phyloP scores from a whole-genome alignment of 2,888 invertebrate species.

The Cotesia congregata region DNA sequence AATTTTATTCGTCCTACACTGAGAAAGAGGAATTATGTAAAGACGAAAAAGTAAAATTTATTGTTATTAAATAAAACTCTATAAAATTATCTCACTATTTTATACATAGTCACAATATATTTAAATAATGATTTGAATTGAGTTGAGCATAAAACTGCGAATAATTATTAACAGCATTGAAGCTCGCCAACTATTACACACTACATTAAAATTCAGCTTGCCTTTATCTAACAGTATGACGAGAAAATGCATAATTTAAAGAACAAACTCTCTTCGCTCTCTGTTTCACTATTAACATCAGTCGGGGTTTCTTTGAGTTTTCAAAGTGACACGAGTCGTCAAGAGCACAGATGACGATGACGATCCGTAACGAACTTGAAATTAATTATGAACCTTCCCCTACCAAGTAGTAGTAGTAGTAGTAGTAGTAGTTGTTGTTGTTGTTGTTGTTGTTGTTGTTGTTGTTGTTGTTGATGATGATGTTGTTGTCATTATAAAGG shows the following conservation, averaged over 20 bases:
- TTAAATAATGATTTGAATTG: no score
- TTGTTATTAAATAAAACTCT: neutral
- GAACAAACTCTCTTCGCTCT: slow-evolving; percentile 41
- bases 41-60: neutral
- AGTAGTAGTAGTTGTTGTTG: slow-evolving; percentile 5
- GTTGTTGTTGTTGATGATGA: slow-evolving; percentile 4
- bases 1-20: neutral
- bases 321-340: slow-evolving; percentile 12
- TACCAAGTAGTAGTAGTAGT: neutral
- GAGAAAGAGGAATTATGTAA: neutral
- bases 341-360: slow-evolving; percentile 41
- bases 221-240: slow-evolving; percentile 66
- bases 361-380: slow-evolving; percentile 55
- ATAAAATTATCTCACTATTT: no score
- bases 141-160: slow-evolving; percentile 54
- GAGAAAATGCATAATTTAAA: slow-evolving; percentile 69
- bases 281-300: neutral
- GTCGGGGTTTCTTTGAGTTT: neutral
- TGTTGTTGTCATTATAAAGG: neutral
- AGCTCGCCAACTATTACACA: slow-evolving; percentile 67
- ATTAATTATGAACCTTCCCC: slow-evolving; percentile 19
- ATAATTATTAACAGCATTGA: neutral
- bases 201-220: slow-evolving; percentile 67
- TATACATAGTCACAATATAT: no score
- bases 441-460: neutral